Base-by-base conservation (phyloP, 1,140 invertebrate species). In the Achroia grisella region DNA sequence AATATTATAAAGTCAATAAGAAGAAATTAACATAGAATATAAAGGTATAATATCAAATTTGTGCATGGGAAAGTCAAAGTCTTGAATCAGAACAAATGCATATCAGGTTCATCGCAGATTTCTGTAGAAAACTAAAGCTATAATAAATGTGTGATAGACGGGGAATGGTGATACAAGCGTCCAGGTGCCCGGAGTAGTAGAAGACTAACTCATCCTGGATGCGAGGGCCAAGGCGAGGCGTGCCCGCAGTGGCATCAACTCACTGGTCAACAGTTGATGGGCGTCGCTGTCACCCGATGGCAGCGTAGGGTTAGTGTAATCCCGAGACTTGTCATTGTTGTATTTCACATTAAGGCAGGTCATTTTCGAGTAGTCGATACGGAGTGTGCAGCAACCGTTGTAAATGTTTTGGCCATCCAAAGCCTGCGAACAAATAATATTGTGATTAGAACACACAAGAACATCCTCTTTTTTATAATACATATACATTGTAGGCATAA, bases 281-380 rank as follows among this genome's bases (percentile, higher is more conserved):
- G 89, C 60, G 55, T 86, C 81, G 10, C 84, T 89, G 64, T 99
- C 98, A 13, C 98, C 98, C 34, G 95, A 95, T 0, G 98, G 97
- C 70, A 99, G 89, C 68, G 92, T 94, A 14, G 98, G 97, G 86
- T 99, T 99, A 52, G 98, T 99, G 88, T 98, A 99, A 86, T 99
- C 98, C 36, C 98, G 89, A 40, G 95, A 98, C 87, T 99, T 99
- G 88, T 99, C 98, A 87, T 99, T 99, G 89, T 99, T 99, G 89
- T 98, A 99, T 83, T 98, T 99, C 28, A 99, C 97, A 87, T 99
- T 99, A 51, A 99, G 89, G 49, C 94, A 97, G 49, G 94, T 93
- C 90, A 99, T 92, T 87, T 99, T 99, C 59, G 96, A 98, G 89
- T 98, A 99, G 86, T 99, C 98, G 68, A 99, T 99, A 74, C 97